Base-by-base conservation (phyloP, 2,797 vertebrate genomes). In the Bryconaethiops microstoma region DNA sequence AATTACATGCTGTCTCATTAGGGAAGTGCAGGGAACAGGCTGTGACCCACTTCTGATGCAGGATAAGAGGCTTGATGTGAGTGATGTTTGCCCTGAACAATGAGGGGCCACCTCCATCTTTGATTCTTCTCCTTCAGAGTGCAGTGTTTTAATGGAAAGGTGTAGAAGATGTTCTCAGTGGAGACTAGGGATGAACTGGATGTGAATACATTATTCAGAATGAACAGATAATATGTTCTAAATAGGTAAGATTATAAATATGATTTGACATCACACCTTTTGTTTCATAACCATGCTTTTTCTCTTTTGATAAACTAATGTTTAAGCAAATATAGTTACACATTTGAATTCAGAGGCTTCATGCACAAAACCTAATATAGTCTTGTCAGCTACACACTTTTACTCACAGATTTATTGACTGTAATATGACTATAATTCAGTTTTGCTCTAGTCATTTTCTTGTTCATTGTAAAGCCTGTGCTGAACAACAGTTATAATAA, bases 1-100 rank as follows among this genome's bases (percentile, higher is more conserved):
- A 82, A 86, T 84, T 83, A 80, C 76, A 77, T 70, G 76, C 57
- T 60, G 7, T 79, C 81, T 85, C 81, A 84, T 88, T 87, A 81
- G 74, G 48, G 55, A 76, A 64, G 64, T 72, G 73, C 60, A 74
- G 65, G 62, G 64, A 83, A 78, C 72, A 74, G 73, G 50, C 82
- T 69, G 52, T 85, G 87, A 81, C 84, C 84, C 79, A 82, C 64
- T 88, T 87, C 48, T 82, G 50, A 77, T 59, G 62, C 52, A 9
- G 74, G 35, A 77, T 65, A 65, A 74, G 72, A 48, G 25, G 29
- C 76, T 65, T 73, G 77, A 80, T 72, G 65, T 55, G 64, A 82
- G 48, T 84, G 57, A 78, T 79, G 69, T 83, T 83, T 80, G 45
- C 70, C 39, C 35, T 45, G 54, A 23, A 64, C 13, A 39, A 25